Conservation (phyloP, 2,113 vertebrate species). For the Nanorana parkeri region DNA sequence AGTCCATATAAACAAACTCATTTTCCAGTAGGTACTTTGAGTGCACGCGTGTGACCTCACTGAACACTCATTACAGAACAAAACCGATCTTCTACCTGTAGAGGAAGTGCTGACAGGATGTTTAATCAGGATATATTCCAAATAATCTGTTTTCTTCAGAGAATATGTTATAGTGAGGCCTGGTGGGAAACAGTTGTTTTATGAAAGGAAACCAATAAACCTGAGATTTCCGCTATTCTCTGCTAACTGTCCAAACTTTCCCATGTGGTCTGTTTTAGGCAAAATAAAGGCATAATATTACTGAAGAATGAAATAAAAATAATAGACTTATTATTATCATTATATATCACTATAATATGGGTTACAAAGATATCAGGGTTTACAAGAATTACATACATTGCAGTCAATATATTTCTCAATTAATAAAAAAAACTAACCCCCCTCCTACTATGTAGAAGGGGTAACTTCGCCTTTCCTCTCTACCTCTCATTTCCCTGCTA, state of each 20-base stretch:
- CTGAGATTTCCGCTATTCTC: constrained; percentile 60
- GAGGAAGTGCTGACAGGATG: constrained; percentile 68
- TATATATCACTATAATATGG: too few relatives aligned
- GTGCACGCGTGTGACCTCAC: constrained; percentile 52
- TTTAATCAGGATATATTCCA: constrained; percentile 65
- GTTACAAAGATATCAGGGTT: too few relatives aligned
- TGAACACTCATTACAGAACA: constrained; percentile 57
- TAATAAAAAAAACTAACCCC: too few relatives aligned
- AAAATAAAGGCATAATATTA: constrained; percentile 34
- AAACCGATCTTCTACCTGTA: constrained; percentile 61
- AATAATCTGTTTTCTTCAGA: constrained; percentile 57
- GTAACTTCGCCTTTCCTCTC: too few relatives aligned
- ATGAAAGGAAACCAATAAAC: constrained; percentile 48
- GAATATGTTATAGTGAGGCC: constrained; percentile 56
- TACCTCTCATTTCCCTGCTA: too few relatives aligned
- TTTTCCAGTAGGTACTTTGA: neutral
- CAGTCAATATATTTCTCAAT: too few relatives aligned
- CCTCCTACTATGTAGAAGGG: too few relatives aligned
- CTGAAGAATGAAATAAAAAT: neutral
- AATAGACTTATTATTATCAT: neutral
- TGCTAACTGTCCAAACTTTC: constrained; percentile 59
- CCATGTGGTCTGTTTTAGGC: constrained; percentile 47
- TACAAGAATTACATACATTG: too few relatives aligned
- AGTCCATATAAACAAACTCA: neutral
- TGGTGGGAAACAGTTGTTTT: constrained; percentile 64